These are phyloP conservation scores for Ptychochromis oligacanthus DNA, from an alignment of 2,113 vertebrate species.

Conservation along the genomic window DNA sequence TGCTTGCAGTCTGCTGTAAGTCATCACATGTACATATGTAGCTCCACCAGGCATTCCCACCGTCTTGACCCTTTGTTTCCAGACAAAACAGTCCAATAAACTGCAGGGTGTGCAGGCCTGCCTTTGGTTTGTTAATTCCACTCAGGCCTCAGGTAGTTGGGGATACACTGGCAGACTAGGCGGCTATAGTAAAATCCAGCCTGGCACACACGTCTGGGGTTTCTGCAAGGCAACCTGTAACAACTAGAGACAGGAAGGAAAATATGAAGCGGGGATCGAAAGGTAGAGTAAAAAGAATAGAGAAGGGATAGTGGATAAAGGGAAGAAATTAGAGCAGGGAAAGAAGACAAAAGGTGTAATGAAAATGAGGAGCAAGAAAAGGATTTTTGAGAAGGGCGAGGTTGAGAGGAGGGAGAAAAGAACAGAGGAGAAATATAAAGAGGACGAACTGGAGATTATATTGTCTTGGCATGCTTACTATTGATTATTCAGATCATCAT, in stretches of 20 bases:
- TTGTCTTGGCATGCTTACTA: conserved; percentile 27
- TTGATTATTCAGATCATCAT: conserved; percentile 44
- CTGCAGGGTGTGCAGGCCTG: background rate
- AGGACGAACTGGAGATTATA: conserved; percentile 15
- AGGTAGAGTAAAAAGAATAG: background rate
- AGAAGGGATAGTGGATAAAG: background rate
- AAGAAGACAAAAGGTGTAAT: background rate
- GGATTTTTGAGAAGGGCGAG: conserved; percentile 30
- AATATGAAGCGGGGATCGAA: background rate
- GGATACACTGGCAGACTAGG: conserved; percentile 78
- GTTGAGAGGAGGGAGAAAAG: background rate
- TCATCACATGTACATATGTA: conserved; percentile 27
- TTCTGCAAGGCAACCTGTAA: conserved; percentile 77
- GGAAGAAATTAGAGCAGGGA: background rate
- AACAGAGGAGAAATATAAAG: conserved; percentile 27
- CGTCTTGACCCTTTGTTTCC: background rate
- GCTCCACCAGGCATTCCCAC: background rate
- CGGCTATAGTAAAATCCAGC: conserved; percentile 73
- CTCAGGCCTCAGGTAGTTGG: conserved; percentile 73
- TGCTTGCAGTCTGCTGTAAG: conserved; percentile 15
- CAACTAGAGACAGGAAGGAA: conserved; percentile 56
- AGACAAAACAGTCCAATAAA: background rate
- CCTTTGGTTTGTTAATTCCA: conserved; percentile 61
- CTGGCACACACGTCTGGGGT: conserved; percentile 57
- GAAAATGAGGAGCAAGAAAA: background rate